These are phyloP conservation scores for Diarsia brunnea DNA, from an alignment of 2,888 invertebrate genomes.

Conservation along the genomic window DNA sequence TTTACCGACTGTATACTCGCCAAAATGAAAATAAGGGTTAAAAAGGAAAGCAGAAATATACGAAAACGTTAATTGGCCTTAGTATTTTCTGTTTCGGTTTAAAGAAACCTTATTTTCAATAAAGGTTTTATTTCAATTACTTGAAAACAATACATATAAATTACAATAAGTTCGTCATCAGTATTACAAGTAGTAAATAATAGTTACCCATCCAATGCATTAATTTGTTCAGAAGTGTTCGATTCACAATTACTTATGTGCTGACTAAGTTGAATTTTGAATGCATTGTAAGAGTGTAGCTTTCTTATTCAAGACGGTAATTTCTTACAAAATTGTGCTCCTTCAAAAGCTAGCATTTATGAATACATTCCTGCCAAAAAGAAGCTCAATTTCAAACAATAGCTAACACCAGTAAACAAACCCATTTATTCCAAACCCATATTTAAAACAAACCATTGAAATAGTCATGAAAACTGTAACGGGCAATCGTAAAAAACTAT, in stretches of 20 bases:
- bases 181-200: too few species aligned
- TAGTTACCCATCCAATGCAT: too few species aligned
- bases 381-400: background rate
- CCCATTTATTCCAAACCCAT: slow-evolving; percentile 21
- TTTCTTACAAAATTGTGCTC: too few species aligned
- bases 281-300: too few species aligned
- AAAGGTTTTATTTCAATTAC: too few species aligned
- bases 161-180: too few species aligned
- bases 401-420: slow-evolving; percentile 2
- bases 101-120: too few species aligned
- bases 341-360: background rate
- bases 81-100: background rate
- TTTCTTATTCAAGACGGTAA: too few species aligned
- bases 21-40: slow-evolving; percentile 56
- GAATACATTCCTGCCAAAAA: background rate
- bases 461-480: slow-evolving; percentile 68
- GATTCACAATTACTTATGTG: too few species aligned
- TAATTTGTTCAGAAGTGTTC: too few species aligned
- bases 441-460: slow-evolving; percentile 43
- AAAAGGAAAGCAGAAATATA: slow-evolving; percentile 25
- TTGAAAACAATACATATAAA: too few species aligned
- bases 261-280: too few species aligned
- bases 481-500: slow-evolving; percentile 70
- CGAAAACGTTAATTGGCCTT: slow-evolving; percentile 7
- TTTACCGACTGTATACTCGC: slow-evolving; percentile 51